A percentile compares a stretch with the other conserved stretches of the same genome.
These are phyloP conservation scores for Oscheius sp. DNA, from an alignment of 1,140 invertebrate genomes.

Conservation along the genomic window DNA sequence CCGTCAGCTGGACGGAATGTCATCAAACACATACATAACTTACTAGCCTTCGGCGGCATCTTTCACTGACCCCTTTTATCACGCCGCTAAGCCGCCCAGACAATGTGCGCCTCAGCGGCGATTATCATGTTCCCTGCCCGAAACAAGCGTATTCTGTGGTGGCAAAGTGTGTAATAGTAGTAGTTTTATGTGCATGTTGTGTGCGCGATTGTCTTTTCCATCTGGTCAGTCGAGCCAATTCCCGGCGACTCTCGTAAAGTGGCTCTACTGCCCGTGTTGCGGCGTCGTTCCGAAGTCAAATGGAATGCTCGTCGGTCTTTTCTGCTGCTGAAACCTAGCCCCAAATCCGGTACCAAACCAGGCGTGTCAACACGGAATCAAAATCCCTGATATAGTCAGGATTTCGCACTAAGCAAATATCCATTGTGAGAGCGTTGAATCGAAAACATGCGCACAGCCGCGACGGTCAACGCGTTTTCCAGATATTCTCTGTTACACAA, in stretches of 20 bases:
- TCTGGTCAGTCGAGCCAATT: conserved; percentile 2
- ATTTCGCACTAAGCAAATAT: neutral
- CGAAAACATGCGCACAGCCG: no score
- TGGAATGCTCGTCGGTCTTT: neutral
- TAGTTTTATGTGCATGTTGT: no score
- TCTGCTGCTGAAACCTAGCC: neutral
- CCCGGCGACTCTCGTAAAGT: neutral
- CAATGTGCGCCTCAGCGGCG: no score
- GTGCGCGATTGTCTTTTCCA: conserved; percentile 1
- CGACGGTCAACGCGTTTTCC: no score
- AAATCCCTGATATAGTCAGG: conserved; percentile 1
- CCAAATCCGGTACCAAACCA: neutral
- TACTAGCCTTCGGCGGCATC: neutral
- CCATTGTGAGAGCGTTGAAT: no score
- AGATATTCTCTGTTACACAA: no score
- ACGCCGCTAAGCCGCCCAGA: no score
- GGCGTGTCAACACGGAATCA: neutral
- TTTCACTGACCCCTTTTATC: conserved; percentile 1
- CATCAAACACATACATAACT: neutral
- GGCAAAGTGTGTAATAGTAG: no score
- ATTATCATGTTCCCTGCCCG: no score
- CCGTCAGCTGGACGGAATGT: neutral
- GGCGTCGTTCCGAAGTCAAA: neutral
- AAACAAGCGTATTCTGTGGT: no score
- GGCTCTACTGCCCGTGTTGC: neutral